A percentile compares a stretch with the other conserved stretches of the same genome.
These are phyloP conservation scores for Sebastes iracundus DNA, from an alignment of 2,797 vertebrate species.

Conservation along the genomic window DNA sequence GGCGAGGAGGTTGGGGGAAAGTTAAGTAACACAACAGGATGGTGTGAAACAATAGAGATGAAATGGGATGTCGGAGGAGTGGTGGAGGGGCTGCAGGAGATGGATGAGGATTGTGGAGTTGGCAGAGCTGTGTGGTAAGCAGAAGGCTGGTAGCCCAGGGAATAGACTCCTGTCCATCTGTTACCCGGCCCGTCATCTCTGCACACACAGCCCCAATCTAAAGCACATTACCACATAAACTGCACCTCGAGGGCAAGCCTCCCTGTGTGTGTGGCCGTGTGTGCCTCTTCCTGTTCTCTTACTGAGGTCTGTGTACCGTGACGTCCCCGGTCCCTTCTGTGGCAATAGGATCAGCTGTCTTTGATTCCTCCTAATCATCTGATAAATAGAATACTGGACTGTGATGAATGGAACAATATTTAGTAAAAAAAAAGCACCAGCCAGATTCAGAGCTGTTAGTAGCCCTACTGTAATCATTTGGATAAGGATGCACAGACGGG, in stretches of 20 bases:
- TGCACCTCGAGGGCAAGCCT: constrained; percentile 62
- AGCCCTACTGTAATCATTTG: neutral
- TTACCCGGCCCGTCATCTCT: constrained; percentile 72
- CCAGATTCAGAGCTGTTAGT: neutral
- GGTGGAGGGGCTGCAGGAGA: constrained; percentile 45
- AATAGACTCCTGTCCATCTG: constrained; percentile 83
- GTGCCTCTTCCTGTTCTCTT: constrained; percentile 31
- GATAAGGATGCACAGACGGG: neutral
- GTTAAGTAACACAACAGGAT: constrained; percentile 47
- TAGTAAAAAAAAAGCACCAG: neutral
- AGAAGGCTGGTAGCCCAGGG: constrained; percentile 79
- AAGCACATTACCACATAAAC: constrained; percentile 77
- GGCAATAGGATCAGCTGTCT: constrained; percentile 19
- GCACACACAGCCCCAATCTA: constrained; percentile 74
- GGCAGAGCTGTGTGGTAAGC: constrained; percentile 73
- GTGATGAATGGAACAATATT: constrained; percentile 28
- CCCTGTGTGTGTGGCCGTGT: constrained; percentile 23
- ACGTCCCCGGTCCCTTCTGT: constrained; percentile 7
- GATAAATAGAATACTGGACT: constrained; percentile 20
- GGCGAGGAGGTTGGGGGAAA: constrained; percentile 16
- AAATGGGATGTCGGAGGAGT: constrained; percentile 49
- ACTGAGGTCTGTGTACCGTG: constrained; percentile 35
- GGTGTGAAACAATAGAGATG: constrained; percentile 62
- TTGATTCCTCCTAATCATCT: constrained; percentile 25
- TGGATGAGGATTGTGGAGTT: constrained; percentile 68